Evolutionary conservation across 2,797 vertebrate genomes (phyloP), one percentile per base, ranked within the genome.

Genomic region (Characodon lateralis): DNA sequence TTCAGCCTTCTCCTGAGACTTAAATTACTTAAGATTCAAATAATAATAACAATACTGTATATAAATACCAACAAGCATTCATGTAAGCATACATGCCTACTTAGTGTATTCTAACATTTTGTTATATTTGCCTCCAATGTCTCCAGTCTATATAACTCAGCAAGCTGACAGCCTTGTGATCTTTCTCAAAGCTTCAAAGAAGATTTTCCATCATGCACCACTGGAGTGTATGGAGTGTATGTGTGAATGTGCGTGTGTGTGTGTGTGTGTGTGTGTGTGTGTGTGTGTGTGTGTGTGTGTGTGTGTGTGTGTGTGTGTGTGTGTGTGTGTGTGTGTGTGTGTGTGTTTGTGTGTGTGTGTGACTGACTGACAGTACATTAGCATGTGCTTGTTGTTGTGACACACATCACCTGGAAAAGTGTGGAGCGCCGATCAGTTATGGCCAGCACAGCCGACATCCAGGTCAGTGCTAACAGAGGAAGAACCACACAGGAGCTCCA

Each of bases 401-500:
- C 73, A 82, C 12, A 16, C 9, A n/a, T 94, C 90, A 96, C 95
- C 96, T 99, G 98, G 95, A 99, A 99, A 88, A 99, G 97, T 78
- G 97, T 97, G 87, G 98, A 99, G 93, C 97, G 97, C 50, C 98
- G 97, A 94, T 99, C 98, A 2, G 98, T 99, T 94, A 99, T 99
- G 92, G 98, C 98, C 88, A 99, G 93, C 91, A 99, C 98, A 0
- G 98, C 98, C 74, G 98, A 99, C 98, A 99, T 99, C 98, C 98
- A 99, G 85, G 98, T 99, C 92, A 99, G 96, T 0, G 98, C 98
- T 90, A 99, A 94, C 91, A 99, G 96, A 58, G 98, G 98, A 85
- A 99, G 96, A 90, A 99, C 98, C 90, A 99, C 98, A n/a, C 98
- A 99, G 83, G 98, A 99, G 92, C 98, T 99, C 98, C 98, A 99